Evolutionary conservation across 2,797 vertebrate species (phyloP), one percentile per base, ranked within the genome.

Genomic region (Bryconaethiops microstoma): DNA sequence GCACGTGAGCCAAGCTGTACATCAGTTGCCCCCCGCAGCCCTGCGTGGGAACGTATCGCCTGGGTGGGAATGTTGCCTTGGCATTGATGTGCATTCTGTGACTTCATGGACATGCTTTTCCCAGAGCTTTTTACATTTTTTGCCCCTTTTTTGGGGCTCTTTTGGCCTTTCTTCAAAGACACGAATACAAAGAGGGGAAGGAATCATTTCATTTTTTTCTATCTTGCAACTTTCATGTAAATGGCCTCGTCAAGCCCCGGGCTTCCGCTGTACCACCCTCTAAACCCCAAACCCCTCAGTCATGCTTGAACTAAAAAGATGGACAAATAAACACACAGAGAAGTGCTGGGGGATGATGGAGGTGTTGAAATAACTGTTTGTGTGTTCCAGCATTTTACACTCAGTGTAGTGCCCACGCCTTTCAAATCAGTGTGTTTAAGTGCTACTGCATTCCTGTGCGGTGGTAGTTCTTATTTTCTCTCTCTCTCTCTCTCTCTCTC

Each of bases 371-470:
- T 48, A 48, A 35, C 23, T 0, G 45, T 55, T 21, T 60, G 62
- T 62, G n/a, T 16, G 39, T 69, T 74, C 42, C 23, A 74, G 72
- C 52, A 48, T 74, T 80, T 80, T 75, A 65, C 60, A 73, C 70
- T 64, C 59, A 40, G 77, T 64, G 29, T 8, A 60, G 10, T 35
- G 48, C 71, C 40, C 39, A 76, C 35, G 23, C 42, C 63, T 74
- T 73, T 52, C 52, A 78, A 62, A 72, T 21, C 21, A 13, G 59
- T 17, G 25, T 83, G 74, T 78, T 68, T 74, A 65, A 74, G 71
- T 67, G 72, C 48, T 74, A 64, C 16, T 21, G 21, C 82, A 52
- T 19, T 19, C 48, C 52, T 23, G 17, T 57, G 5, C 1, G 1
- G 6, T 7, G n/a, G 1, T 17, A 0, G 2, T 12, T 42, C 48